Evolutionary conservation across 2,888 invertebrate genomes (phyloP), one percentile per base, ranked within the genome.

Genomic region (Drosophila vallismaia): DNA sequence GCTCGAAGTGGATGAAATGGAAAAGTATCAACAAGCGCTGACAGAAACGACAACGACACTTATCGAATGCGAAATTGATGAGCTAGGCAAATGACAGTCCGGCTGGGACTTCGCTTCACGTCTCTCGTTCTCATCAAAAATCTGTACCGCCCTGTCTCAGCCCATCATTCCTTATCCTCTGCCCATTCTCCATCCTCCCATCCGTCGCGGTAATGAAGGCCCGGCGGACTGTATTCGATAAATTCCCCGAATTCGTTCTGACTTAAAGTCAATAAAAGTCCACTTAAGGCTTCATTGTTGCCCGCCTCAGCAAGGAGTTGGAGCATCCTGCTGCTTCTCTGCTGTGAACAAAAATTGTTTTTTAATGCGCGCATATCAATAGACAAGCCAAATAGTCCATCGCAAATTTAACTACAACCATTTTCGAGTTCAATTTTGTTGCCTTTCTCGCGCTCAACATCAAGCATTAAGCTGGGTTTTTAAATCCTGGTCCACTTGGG

Each of bases 241-340:
- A 84, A 84, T 85, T 84, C 85, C 79, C 86, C 73, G 85, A 84
- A 87, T 84, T 84, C 88, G 84, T 86, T 84, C 82, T 84, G 84
- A 88, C 84, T 84, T 86, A 85, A 84, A 84, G 84, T 84, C 84
- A 84, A 84, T 84, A 84, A 84, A 84, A 84, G 84, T 85, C 84
- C 88, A 84, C 84, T 84, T 84, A 84, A 87, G 84, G 83, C 85
- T 80, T 84, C 82, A 86, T 82, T 82, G 82, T 82, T 84, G 87
- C 76, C 63, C 75, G 68, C 55, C 59, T 59, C 53, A 66, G 55
- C 53, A 12, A 4, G 14, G 19, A 19, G 56, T 44, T 26, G 53
- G 42, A 42, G 44, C 46, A n/a, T 12, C 12, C 36, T 36, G 36
- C n/a, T 2, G 33, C 9, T 36, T 5, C 36, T 36, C 14, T 71